Evolutionary conservation across 2,888 invertebrate genomes (phyloP), one percentile per base, ranked within the genome.

Genomic region (Tethea ocularis): DNA sequence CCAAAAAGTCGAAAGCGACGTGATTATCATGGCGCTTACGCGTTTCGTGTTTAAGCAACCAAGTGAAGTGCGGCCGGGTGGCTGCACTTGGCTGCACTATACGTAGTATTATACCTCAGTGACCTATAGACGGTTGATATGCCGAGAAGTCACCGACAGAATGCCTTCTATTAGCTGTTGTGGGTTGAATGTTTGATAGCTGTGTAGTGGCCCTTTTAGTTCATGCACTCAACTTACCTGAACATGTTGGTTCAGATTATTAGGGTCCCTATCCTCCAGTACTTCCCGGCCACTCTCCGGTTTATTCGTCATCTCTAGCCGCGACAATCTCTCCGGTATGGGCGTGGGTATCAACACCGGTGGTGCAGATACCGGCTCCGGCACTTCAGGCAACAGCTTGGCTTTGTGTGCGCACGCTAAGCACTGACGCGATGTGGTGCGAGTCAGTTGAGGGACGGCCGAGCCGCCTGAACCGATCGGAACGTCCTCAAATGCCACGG

Each of bases 201-300:
- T n/a, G n/a, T n/a, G n/a, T n/a, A n/a, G n/a, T n/a, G 26, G 3
- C 26, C 6, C 3, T 26, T 6, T 26, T 26, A 6, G 26, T 26
- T 6, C 38, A 5, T 24, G 38, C n/a, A 15, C 52, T 33, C 29
- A 52, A 56, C 70, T 75, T 83, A 96, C 96, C 94, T 96, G 95
- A 56, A 96, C 89, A 82, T 96, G 96, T 61, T 94, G 94, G 76
- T 96, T 96, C 63, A 96, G 82, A 63, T 92, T 94, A 72, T 96
- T 95, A 0, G 96, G 96, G 77, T 96, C 96, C 64, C 96, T 84
- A 72, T 96, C 95, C 72, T 96, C 95, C 61, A 96, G 84, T 57
- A 95, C 93, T 52, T 92, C 89, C 7, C 83, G 82, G 51, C 89
- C 84, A 57, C 83, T 91, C 51, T 90, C 93, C 56, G 92, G 87